phyloP scores from a whole-genome alignment of 2,888 invertebrate species.

The Linyphia triangularis region DNA sequence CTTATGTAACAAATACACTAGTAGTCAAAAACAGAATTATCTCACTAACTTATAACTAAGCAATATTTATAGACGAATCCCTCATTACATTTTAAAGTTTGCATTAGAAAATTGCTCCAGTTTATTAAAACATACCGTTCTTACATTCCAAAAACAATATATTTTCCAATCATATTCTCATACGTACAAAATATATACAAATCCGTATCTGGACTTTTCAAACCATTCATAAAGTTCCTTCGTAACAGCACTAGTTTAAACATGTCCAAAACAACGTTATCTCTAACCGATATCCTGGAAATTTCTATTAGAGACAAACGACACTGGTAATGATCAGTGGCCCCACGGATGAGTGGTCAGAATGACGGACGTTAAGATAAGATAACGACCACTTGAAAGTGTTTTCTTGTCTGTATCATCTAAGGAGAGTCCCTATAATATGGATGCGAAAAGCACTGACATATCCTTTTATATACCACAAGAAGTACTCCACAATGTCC shows the following conservation, averaged over 20 bases:
- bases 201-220: too few relatives aligned
- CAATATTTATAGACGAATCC: too few relatives aligned
- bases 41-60: too few relatives aligned
- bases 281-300: background rate
- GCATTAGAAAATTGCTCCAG: too few relatives aligned
- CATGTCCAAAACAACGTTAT: background rate
- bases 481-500: too few relatives aligned
- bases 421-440: background rate
- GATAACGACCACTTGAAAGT: slow-evolving; percentile 29
- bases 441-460: background rate
- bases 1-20: too few relatives aligned
- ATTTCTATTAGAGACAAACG: slow-evolving; percentile 25
- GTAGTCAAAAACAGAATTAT: too few relatives aligned
- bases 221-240: background rate
- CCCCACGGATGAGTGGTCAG: slow-evolving; percentile 12
- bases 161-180: too few relatives aligned
- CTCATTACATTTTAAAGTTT: too few relatives aligned
- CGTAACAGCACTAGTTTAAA: background rate
- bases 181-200: too few relatives aligned
- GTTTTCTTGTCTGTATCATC: slow-evolving; percentile 5
- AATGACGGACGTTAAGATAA: slow-evolving; percentile 28
- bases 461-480: background rate
- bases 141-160: too few relatives aligned
- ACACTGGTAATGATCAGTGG: background rate
- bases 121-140: too few relatives aligned